Base-by-base conservation (phyloP, 2,888 invertebrate genomes). In the Calephelis perditalis region DNA sequence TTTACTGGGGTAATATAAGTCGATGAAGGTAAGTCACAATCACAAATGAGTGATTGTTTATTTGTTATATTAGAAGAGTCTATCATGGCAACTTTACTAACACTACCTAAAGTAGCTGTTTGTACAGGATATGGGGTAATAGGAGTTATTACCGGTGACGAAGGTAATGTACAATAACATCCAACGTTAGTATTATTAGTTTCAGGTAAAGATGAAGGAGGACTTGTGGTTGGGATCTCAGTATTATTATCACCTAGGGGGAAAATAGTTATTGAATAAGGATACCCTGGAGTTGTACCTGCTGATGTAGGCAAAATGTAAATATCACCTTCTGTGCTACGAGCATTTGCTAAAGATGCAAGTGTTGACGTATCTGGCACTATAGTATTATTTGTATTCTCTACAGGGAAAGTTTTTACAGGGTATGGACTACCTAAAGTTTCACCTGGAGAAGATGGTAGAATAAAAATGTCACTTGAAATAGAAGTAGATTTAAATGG, bases 1-100 rank as follows among this genome's bases (percentile, higher is more conserved):
- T 54, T 54, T 35, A 36, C 35, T 54, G 52, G 36, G 7, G 52
- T 35, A 35, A 54, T 54, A 2, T 54, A 36, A 54, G 36, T 54
- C 11, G 36, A 54, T 36, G 9, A 7, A 36, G 52, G 52, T 54
- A 54, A 36, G n/a, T 11, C 2, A 7, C 52, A 35, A 35, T 54
- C 52, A 36, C 52, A 54, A 36, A 6, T 1, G 35, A 52, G 10
- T n/a, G n/a, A 35, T 54, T 11, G 52, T 0, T 54, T 54, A 36
- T 11, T 36, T 35, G 7, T 7, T 26, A 35, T 35, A 54, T 36
- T 36, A 36, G 52, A 5, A 54, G n/a, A 54, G 35, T 35, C 36
- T 7, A 11, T 5, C 26, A 35, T 36, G 9, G 10, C 26, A 54
- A 6, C n/a, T 11, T 7, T 54, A 54, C 10, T 11, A 54, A 54